Evolutionary conservation across 1,140 invertebrate species (phyloP), one percentile per base, ranked within the genome.

Genomic region (Heliconius congener): DNA sequence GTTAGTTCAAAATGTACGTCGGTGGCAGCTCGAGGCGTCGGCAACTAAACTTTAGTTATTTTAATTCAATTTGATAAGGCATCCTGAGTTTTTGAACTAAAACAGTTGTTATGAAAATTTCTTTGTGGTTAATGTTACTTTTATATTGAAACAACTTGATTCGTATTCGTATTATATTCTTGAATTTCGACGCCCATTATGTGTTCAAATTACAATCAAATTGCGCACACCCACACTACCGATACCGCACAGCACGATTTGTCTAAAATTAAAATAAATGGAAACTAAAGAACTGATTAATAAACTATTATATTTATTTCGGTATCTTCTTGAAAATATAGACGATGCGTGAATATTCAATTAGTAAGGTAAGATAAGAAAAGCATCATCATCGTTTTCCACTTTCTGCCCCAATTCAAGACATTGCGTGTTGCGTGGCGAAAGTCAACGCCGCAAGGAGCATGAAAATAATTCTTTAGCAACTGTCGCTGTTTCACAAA

Each of bases 1-100:
- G 73, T 79, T 81, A 70, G 79, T 77, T 81, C 52, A 74, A 74
- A 74, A 77, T 81, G 72, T 76, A 74, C 70, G 77, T 46, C 71
- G 50, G 37, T 73, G 57, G 50, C 57, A 76, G 72, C 76, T 78
- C 34, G 71, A 80, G 77, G 74, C 55, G 71, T 81, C 74, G 19
- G 46, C 79, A 55, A 23, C 70, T 57, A 73, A 76, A 77, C 74
- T 76, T 73, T 66, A 71, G 71, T 76, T 66, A 77, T 81, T 81
- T 71, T 74, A 46, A 77, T 81, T 77, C 34, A 81, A 81, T 73
- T 77, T 74, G 57, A 77, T 74, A 57, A 66, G 72, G 34, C 23
- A 52, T 57, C 1, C 50, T 46, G 27, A 27, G 74, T 73, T 76
- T 79, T 60, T 57, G 74, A 70, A 9, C 9, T 57, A 23, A 57